Evolutionary conservation across 2,888 invertebrate species (phyloP).

Genomic region (Tetropium fuscum): DNA sequence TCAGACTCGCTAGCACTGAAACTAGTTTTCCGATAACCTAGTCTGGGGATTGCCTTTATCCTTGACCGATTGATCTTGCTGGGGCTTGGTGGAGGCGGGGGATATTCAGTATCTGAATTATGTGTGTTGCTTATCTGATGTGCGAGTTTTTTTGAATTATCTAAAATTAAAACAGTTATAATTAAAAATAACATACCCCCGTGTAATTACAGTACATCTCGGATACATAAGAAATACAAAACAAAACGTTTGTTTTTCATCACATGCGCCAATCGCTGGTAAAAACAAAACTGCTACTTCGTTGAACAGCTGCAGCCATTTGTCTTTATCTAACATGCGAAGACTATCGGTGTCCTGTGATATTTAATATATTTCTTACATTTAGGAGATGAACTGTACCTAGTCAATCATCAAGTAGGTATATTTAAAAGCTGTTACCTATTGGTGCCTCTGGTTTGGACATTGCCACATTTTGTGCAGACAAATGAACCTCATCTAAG

Average conservation of each 20-base stretch:
- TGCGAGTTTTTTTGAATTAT: constrained; percentile 31
- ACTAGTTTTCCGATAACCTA: constrained; percentile 73
- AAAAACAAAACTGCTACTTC: too few relatives aligned
- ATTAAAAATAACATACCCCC: too few relatives aligned
- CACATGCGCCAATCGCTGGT: too few relatives aligned
- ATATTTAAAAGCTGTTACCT: background rate
- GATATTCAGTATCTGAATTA: constrained; percentile 52
- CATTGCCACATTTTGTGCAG: background rate
- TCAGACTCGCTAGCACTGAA: constrained; percentile 77
- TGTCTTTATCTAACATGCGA: too few relatives aligned
- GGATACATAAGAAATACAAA: too few relatives aligned
- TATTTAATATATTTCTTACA: background rate
- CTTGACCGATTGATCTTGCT: constrained; percentile 74
- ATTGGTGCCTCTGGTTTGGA: background rate
- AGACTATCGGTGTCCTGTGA: too few relatives aligned
- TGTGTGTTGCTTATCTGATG: constrained; percentile 8
- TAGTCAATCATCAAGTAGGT: background rate
- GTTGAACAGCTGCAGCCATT: too few relatives aligned
- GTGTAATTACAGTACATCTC: too few relatives aligned
- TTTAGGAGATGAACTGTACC: background rate
- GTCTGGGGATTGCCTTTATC: constrained; percentile 76
- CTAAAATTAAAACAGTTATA: constrained; percentile 40
- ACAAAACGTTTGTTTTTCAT: too few relatives aligned
- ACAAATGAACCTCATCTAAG: constrained; percentile 30
- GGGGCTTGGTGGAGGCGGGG: constrained; percentile 68